Percentiles rank a stretch among this genome's conserved stretches.
Evolutionary conservation across 2,113 vertebrate species (phyloP).

Genomic region (human (Homo sapiens)): GRCh38 chr15:35756501-35757000

Average conservation of each 20-base stretch:
- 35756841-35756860: neutral
- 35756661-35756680: neutral
- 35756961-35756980: neutral
- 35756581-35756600: neutral
- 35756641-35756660: neutral
- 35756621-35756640: neutral
- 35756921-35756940: neutral
- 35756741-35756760: neutral
- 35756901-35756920: neutral
- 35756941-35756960: neutral
- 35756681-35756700: slow-evolving; percentile 5
- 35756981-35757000: neutral
- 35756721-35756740: neutral
- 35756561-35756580: neutral
- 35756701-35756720: neutral
- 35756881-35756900: slow-evolving; percentile 27
- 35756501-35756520: neutral
- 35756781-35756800: neutral
- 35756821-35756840: neutral
- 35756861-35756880: neutral
- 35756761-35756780: neutral
- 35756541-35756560: neutral
- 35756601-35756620: neutral
- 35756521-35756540: neutral
- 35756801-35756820: neutral